Evolutionary conservation across 1,140 invertebrate genomes (phyloP).

Genomic region (Tenebrio molitor): DNA sequence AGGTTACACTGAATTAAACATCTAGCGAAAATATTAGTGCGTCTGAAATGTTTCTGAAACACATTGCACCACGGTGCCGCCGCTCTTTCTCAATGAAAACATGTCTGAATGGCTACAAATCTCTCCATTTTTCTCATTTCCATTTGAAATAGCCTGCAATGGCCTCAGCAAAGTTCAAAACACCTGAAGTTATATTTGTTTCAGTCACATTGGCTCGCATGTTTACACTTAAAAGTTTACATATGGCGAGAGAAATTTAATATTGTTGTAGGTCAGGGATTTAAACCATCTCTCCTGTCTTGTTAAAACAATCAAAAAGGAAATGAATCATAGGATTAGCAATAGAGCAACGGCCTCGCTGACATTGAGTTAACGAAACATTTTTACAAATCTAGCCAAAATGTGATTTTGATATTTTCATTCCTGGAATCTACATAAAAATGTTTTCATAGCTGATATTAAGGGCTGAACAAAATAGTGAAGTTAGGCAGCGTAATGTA

Average conservation of each 20-base stretch:
- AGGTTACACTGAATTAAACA: conserved; percentile 8
- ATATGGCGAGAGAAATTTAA: conserved; percentile 53
- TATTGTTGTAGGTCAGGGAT: conserved; percentile 56
- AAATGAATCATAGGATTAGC: conserved; percentile 53
- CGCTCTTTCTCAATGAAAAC: conserved; percentile 6
- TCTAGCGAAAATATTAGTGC: conserved; percentile 9
- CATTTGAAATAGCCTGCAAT: conserved; percentile 45
- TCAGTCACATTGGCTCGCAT: conserved; percentile 49
- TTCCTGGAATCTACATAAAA: too few species aligned
- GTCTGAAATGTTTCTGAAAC: not conserved
- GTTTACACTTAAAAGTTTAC: conserved; percentile 53
- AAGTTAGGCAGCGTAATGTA: too few species aligned
- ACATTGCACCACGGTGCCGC: not conserved
- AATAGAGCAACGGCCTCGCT: conserved; percentile 48
- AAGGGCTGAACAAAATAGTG: too few species aligned
- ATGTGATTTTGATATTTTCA: too few species aligned
- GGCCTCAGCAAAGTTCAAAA: conserved; percentile 54
- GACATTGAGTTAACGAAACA: conserved; percentile 47
- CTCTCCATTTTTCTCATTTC: conserved; percentile 11
- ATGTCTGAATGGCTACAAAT: conserved; percentile 19
- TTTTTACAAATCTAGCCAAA: too few species aligned
- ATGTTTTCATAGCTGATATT: too few species aligned
- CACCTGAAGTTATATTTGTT: conserved; percentile 56
- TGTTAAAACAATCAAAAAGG: conserved; percentile 51
- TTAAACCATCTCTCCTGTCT: conserved; percentile 45